Evolutionary conservation across 2,797 vertebrate genomes (phyloP).

Genomic region (Onychomys torridus): DNA sequence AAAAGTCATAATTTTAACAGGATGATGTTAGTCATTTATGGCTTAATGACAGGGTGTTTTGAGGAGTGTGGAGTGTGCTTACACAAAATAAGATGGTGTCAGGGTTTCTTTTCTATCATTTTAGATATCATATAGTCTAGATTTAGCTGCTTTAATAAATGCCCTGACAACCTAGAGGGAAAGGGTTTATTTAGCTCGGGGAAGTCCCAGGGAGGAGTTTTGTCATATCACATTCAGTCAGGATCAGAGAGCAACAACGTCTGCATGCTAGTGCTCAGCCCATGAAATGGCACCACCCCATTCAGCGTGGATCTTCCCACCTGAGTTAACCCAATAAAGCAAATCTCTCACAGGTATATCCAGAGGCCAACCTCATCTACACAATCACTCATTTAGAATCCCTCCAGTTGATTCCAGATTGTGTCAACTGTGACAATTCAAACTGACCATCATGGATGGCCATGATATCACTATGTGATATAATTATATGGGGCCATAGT

Average conservation of each 20-base stretch:
- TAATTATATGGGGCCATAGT: neutral
- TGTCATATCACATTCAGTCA: neutral
- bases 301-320: neutral
- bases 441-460: neutral
- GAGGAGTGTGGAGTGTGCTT: neutral
- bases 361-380: neutral
- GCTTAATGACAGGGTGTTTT: neutral
- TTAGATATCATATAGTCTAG: neutral
- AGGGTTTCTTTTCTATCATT: neutral
- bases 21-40: neutral
- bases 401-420: neutral
- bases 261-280: neutral
- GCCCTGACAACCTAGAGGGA: neutral
- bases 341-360: neutral
- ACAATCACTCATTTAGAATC: neutral
- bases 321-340: neutral
- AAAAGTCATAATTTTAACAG: constrained; percentile 11
- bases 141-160: neutral
- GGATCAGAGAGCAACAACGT: neutral
- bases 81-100: neutral
- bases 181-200: neutral
- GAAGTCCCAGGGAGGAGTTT: neutral
- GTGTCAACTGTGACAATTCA: neutral
- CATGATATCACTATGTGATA: neutral
- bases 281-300: neutral